phyloP scores from a whole-genome alignment of 2,113 vertebrate genomes.

The Mesitornis unicolor region DNA sequence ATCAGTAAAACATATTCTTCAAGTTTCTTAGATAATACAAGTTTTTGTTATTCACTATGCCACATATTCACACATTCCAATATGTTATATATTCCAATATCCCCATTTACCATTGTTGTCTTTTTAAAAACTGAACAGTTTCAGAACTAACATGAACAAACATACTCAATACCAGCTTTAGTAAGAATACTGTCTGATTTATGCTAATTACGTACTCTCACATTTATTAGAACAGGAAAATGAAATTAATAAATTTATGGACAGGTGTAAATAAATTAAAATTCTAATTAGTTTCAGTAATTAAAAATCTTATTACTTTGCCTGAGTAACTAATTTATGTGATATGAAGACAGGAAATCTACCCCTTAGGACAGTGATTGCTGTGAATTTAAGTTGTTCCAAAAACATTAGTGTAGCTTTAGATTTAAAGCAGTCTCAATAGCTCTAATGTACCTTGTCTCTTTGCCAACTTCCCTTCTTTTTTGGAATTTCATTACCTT shows the following conservation, averaged over 20 bases:
- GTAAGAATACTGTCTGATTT: neutral
- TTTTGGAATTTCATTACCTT: neutral
- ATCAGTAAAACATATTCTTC: neutral
- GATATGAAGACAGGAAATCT: neutral
- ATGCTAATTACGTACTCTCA: neutral
- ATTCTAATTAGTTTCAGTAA: neutral
- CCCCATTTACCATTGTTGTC: neutral
- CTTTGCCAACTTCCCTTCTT: neutral
- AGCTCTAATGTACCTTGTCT: neutral
- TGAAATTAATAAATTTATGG: neutral
- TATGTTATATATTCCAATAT: neutral
- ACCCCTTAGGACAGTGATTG: neutral
- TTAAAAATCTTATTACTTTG: neutral
- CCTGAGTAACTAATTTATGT: neutral
- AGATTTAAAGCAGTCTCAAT: neutral
- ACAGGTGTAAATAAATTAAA: slow-evolving; percentile 4
- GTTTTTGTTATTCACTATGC: neutral
- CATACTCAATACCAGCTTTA: neutral
- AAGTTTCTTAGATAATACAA: neutral
- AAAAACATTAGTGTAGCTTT: neutral
- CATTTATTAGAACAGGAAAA: neutral
- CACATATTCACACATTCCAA: neutral
- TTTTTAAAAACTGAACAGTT: neutral
- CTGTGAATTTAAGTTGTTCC: neutral
- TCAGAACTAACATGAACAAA: neutral